phyloP scores from a whole-genome alignment of 2,888 invertebrate species.

The Chalcosyrphus nemorum region DNA sequence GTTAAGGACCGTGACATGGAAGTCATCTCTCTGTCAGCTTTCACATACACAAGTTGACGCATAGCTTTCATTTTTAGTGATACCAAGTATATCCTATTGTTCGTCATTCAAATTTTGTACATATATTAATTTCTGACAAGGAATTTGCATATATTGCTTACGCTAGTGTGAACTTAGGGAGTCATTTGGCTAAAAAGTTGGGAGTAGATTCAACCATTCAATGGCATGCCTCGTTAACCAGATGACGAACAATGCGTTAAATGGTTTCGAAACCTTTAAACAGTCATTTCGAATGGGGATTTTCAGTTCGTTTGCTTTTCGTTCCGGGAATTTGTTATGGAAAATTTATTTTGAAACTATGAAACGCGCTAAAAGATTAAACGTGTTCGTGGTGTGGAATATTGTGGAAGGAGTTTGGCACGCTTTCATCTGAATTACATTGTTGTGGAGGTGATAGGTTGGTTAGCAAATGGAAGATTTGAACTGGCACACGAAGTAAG shows the following conservation, averaged over 20 bases:
- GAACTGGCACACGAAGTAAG: too few relatives aligned
- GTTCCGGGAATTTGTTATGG: background rate
- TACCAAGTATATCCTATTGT: constrained; percentile 21
- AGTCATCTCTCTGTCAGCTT: background rate
- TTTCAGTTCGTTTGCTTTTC: constrained; percentile 43
- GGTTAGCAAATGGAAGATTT: too few relatives aligned
- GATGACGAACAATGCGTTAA: constrained; percentile 46
- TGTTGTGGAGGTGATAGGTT: too few relatives aligned
- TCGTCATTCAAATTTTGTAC: constrained; percentile 5
- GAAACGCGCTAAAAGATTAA: background rate
- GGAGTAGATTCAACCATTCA: background rate
- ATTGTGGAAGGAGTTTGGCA: background rate
- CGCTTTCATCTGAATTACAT: background rate
- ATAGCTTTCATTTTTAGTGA: constrained; percentile 1
- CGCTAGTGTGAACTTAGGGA: background rate
- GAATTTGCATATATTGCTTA: constrained; percentile 10
- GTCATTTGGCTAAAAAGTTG: background rate
- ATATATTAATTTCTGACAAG: background rate
- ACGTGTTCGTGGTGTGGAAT: background rate
- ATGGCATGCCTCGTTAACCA: constrained; percentile 29
- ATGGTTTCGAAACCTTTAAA: constrained; percentile 14
- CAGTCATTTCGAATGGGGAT: constrained; percentile 8
- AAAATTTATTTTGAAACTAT: background rate
- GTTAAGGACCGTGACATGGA: constrained; percentile 24
- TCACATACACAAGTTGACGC: constrained; percentile 20